Conservation (phyloP, 2,113 vertebrate species). For the Etheostoma cragini region DNA sequence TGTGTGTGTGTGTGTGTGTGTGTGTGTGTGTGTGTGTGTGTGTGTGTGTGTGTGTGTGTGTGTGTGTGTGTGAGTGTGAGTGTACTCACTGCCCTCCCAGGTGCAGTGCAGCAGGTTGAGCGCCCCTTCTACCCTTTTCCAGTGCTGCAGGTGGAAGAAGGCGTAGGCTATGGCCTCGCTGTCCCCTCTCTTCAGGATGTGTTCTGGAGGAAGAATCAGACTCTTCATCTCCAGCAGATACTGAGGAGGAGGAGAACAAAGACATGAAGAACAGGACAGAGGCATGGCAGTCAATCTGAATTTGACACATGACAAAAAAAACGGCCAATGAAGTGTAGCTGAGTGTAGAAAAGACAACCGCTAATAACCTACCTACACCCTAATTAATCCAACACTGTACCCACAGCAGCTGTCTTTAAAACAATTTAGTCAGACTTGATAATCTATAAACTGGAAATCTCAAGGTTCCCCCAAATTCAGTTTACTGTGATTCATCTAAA, state of each 20-base stretch:
- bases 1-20: too few relatives aligned
- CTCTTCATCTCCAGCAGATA: conserved; percentile 99
- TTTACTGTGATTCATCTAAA: too few relatives aligned
- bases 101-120: conserved; percentile 98
- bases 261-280: background rate
- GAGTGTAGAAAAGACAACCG: background rate
- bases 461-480: too few relatives aligned
- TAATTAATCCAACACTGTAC: background rate
- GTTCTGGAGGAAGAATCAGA: conserved; percentile 97
- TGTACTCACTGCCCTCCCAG: conserved; percentile 98
- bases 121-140: conserved; percentile 98
- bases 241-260: conserved; percentile 78
- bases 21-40: background rate
- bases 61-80: conserved; percentile 16
- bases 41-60: conserved; percentile 23
- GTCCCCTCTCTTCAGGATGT: conserved; percentile 99
- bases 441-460: too few relatives aligned
- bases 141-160: conserved; percentile 99
- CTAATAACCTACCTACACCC: too few relatives aligned
- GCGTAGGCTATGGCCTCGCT: conserved; percentile 98
- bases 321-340: background rate
- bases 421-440: too few relatives aligned
- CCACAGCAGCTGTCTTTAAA: too few relatives aligned
- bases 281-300: background rate
- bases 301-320: background rate